phyloP scores from a whole-genome alignment of 2,113 vertebrate genomes.

The Athene cunicularia region DNA sequence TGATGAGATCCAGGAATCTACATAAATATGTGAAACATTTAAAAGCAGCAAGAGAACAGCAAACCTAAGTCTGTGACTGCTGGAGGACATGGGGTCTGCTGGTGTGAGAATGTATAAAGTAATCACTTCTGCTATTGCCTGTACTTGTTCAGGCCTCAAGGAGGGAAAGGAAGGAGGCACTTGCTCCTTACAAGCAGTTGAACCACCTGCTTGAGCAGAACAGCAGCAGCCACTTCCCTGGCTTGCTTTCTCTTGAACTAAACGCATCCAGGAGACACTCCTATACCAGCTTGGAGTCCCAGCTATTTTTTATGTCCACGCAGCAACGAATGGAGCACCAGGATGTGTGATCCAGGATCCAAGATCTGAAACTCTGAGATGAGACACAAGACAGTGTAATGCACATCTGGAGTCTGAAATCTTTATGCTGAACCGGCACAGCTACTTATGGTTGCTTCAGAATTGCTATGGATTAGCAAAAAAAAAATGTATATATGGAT shows the following conservation, averaged over 20 bases:
- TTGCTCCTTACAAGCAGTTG: background rate
- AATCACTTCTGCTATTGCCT: background rate
- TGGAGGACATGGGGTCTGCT: background rate
- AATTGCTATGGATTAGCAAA: slow-evolving; percentile 8
- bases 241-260: background rate
- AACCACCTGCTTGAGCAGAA: background rate
- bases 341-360: background rate
- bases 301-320: background rate
- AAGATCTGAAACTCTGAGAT: background rate
- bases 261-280: background rate
- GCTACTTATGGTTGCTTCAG: background rate
- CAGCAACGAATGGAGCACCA: background rate
- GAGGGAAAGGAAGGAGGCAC: background rate
- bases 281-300: background rate
- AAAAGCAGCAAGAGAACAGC: background rate
- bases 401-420: slow-evolving; percentile 28
- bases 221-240: background rate
- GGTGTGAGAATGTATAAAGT: background rate
- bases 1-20: background rate
- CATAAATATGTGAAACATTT: background rate
- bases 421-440: slow-evolving; percentile 9
- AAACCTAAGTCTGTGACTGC: background rate
- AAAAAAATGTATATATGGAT: slow-evolving; percentile 1
- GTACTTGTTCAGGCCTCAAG: background rate
- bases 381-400: background rate